Conservation (phyloP, 2,888 invertebrate species). For the Aphidoletes aphidimyza region DNA sequence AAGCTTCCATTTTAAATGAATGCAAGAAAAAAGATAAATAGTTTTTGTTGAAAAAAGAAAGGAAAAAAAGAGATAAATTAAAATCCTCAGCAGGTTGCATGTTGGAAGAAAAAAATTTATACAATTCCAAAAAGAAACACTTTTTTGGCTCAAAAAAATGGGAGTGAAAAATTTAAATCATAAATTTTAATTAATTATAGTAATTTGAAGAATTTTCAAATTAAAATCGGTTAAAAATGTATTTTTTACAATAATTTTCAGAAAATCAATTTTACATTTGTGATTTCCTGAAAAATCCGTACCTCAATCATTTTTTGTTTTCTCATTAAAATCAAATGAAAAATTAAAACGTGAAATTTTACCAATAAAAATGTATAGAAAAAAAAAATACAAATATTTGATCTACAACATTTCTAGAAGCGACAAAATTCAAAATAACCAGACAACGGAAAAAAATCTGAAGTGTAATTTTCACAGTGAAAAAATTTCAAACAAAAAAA, state of each 20-base stretch:
- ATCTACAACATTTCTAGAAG: not conserved
- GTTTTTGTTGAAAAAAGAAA: not conserved
- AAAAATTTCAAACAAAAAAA: slow-evolving; percentile 6
- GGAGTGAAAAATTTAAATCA: too few species aligned
- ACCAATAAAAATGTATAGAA: not conserved
- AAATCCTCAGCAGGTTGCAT: slow-evolving; percentile 11
- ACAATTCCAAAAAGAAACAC: not conserved
- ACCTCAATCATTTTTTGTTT: too few species aligned
- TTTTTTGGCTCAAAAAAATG: not conserved
- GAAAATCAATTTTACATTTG: too few species aligned
- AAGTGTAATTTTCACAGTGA: not conserved
- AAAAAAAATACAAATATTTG: not conserved
- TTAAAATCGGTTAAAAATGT: too few species aligned
- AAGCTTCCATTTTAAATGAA: slow-evolving; percentile 33
- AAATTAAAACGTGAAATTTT: not conserved
- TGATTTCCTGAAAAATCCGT: too few species aligned
- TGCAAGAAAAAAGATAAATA: slow-evolving; percentile 50
- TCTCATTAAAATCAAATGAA: not conserved
- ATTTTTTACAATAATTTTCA: too few species aligned
- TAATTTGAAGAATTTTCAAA: too few species aligned
- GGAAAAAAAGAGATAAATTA: not conserved
- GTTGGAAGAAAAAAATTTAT: not conserved
- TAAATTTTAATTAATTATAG: too few species aligned
- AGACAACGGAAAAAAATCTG: not conserved
- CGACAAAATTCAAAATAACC: slow-evolving; percentile 40